A percentile compares a stretch with the other conserved stretches of the same genome.
Evolutionary conservation across 1,140 invertebrate genomes (phyloP).

Genomic region (Calycopis cecrops): DNA sequence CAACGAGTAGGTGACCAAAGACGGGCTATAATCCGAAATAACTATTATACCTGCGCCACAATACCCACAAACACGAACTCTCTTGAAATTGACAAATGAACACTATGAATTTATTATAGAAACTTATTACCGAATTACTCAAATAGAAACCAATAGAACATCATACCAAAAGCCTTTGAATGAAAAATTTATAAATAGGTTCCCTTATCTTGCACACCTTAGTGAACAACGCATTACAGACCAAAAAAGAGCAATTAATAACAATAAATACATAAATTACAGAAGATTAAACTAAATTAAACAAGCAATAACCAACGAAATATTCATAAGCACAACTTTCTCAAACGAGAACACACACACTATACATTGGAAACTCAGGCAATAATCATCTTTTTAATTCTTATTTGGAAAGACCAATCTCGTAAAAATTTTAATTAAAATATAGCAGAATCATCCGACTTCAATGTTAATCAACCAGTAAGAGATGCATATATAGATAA

Average conservation of each 20-base stretch:
- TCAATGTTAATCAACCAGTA: too few species aligned
- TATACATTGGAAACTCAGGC: neutral
- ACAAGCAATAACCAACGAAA: neutral
- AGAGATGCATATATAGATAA: neutral
- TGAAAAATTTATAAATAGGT: conserved; percentile 18
- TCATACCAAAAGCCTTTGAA: conserved; percentile 26
- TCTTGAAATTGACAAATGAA: conserved; percentile 23
- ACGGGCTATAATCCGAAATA: conserved; percentile 22
- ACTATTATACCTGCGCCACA: conserved; percentile 6
- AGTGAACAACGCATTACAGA: conserved; percentile 29
- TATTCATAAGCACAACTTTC: neutral
- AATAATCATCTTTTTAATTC: too few species aligned
- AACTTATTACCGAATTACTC: conserved; percentile 23
- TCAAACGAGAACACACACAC: conserved; percentile 1
- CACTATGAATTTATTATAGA: conserved; percentile 23
- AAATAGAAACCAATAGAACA: conserved; percentile 26
- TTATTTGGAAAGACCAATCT: too few species aligned
- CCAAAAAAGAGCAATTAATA: conserved; percentile 21
- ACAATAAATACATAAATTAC: conserved; percentile 1
- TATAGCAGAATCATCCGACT: too few species aligned
- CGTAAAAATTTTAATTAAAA: too few species aligned
- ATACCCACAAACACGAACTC: too few species aligned
- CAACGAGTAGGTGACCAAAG: conserved; percentile 31
- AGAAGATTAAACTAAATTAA: conserved; percentile 6
- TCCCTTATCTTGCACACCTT: conserved; percentile 22